Evolutionary conservation across 2,797 vertebrate species (phyloP).

Genomic region (Etheostoma perlongum): DNA sequence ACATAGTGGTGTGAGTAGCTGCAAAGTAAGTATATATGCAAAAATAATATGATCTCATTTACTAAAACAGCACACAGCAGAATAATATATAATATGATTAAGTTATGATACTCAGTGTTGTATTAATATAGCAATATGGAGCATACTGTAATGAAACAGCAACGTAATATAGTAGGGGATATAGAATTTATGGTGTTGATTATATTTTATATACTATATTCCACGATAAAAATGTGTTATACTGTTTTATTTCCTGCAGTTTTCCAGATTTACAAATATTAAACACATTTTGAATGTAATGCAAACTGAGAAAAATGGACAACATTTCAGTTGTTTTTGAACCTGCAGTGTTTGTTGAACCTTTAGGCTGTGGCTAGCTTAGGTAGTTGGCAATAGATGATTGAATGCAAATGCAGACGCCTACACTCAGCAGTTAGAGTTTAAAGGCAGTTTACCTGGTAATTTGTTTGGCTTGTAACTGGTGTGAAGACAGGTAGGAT

Average conservation of each 20-base stretch:
- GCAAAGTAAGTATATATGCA: not conserved
- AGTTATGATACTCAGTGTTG: conserved; percentile 1
- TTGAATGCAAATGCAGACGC: not conserved
- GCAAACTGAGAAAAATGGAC: not conserved
- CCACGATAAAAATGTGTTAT: not conserved
- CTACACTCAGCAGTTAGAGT: not conserved
- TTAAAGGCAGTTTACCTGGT: not conserved
- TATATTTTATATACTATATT: not conserved
- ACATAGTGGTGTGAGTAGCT: not conserved
- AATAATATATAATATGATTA: conserved; percentile 1
- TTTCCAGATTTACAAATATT: not conserved
- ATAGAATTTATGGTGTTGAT: not conserved
- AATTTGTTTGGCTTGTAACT: conserved; percentile 1
- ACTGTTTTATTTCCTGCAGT: not conserved
- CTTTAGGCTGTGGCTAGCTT: not conserved
- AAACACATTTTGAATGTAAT: not conserved
- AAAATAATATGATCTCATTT: not conserved
- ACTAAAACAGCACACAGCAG: not conserved
- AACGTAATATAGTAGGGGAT: not conserved
- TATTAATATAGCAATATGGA: too few relatives aligned
- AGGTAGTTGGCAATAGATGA: not conserved
- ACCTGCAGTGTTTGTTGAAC: not conserved
- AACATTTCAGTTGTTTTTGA: not conserved
- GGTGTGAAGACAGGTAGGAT: conserved; percentile 1
- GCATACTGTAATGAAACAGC: not conserved